Evolutionary conservation across 2,797 vertebrate species (phyloP).

Genomic region (Pangasius krempfi): DNA sequence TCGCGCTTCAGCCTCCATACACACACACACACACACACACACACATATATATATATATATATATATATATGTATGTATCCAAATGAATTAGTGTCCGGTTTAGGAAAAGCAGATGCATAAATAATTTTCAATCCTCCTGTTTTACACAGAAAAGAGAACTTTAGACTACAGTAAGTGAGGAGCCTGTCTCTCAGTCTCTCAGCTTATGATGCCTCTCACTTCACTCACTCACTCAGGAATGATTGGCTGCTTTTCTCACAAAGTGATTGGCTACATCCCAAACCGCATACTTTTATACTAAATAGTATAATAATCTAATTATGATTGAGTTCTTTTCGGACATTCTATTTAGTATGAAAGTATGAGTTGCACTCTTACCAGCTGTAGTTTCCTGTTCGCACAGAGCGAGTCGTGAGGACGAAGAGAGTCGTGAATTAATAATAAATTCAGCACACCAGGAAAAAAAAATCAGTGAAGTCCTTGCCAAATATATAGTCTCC

Average conservation of each 20-base stretch:
- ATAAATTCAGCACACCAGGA: neutral
- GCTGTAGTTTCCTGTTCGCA: neutral
- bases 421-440: neutral
- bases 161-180: neutral
- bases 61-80: neutral
- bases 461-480: neutral
- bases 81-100: neutral
- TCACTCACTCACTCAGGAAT: neutral
- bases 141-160: neutral
- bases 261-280: neutral
- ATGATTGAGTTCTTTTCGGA: neutral
- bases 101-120: too few relatives aligned
- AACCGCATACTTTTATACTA: neutral
- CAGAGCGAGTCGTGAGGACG: constrained; percentile 12
- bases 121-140: neutral
- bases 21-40: too few relatives aligned
- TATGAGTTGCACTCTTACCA: neutral
- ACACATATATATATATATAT: too few relatives aligned
- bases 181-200: neutral
- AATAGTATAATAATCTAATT: neutral
- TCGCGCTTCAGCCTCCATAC: neutral
- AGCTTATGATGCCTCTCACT: neutral
- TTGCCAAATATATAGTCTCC: neutral
- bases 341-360: neutral
- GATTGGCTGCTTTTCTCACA: constrained; percentile 25